Evolutionary conservation across 2,797 vertebrate species (phyloP), one percentile per base, ranked within the genome.

Genomic region (Oreochromis mossambicus): DNA sequence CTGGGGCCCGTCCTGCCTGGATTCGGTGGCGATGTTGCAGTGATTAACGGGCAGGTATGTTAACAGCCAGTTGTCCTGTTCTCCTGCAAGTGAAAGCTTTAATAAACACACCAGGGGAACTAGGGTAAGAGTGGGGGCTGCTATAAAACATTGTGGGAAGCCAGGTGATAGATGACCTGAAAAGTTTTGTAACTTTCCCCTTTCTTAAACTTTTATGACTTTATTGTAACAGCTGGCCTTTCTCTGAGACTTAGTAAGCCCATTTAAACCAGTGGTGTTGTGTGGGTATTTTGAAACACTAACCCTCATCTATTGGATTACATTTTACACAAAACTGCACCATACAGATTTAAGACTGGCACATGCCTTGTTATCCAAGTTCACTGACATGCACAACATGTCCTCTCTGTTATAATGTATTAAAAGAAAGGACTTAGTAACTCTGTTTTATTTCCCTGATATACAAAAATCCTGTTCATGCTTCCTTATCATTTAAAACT

Each of bases 31-130:
- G 41, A 89, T 92, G 91, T 94, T 84, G n/a, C 84, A 54, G 88
- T 96, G 95, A 95, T 95, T 95, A 95, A 94, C 89, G 84, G 66
- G 78, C 88, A 87, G 88, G 86, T 88, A 87, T 80, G 87, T 90
- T 89, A 88, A 89, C 87, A 88, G 86, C 86, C 76, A 87, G 81
- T 80, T 70, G 86, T 89, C 84, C 19, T 4, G 21, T 43, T 78
- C 81, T 82, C 34, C 52, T 78, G 79, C 51, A 82, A 86, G 77
- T 75, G 68, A 79, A 85, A 73, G 55, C 86, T 79, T 87, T 87
- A 91, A 91, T 89, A 91, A 91, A 92, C 61, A 73, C 86, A 70
- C 77, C 19, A 14, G 70, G 86, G 90, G 82, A 88, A 77, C 51
- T 36, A 26, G 83, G 88, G 38, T 76, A 80, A 88, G 89, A 84